phyloP scores from a whole-genome alignment of 2,113 vertebrate species.

The Tenrec ecaudatus region DNA sequence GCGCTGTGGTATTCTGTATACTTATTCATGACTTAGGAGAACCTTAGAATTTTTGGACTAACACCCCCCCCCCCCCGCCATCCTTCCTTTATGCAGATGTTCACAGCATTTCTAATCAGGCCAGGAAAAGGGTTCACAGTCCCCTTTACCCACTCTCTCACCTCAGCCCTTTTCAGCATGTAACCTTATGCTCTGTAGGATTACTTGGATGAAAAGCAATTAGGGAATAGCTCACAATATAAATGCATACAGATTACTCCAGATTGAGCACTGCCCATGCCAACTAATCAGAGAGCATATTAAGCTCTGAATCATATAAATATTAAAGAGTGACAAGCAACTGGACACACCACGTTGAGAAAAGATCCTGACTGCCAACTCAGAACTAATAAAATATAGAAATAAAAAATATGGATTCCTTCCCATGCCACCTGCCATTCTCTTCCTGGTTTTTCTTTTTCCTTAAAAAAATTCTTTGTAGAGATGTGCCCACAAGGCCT shows the following conservation, averaged over 20 bases:
- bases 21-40: constrained; percentile 81
- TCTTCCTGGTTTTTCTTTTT: background rate
- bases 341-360: constrained; percentile 80
- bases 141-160: constrained; percentile 87
- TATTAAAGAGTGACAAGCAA: constrained; percentile 85
- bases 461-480: constrained; percentile 67
- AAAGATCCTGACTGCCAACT: constrained; percentile 82
- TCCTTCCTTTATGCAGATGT: constrained; percentile 83
- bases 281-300: constrained; percentile 85
- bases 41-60: constrained; percentile 80
- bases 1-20: constrained; percentile 66
- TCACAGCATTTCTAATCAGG: constrained; percentile 87
- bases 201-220: constrained; percentile 90
- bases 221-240: constrained; percentile 87
- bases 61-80: too few species aligned
- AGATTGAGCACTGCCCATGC: constrained; percentile 86
- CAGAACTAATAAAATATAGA: constrained; percentile 78
- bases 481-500: constrained; percentile 81
- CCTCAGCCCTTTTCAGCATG: constrained; percentile 89
- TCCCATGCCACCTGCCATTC: background rate
- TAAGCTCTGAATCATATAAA: constrained; percentile 87
- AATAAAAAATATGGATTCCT: constrained; percentile 83
- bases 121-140: constrained; percentile 87
- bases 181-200: constrained; percentile 90
- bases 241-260: constrained; percentile 88